Evolutionary conservation across 2,797 vertebrate genomes (phyloP).

Genomic region (Rhynchotus rufescens): DNA sequence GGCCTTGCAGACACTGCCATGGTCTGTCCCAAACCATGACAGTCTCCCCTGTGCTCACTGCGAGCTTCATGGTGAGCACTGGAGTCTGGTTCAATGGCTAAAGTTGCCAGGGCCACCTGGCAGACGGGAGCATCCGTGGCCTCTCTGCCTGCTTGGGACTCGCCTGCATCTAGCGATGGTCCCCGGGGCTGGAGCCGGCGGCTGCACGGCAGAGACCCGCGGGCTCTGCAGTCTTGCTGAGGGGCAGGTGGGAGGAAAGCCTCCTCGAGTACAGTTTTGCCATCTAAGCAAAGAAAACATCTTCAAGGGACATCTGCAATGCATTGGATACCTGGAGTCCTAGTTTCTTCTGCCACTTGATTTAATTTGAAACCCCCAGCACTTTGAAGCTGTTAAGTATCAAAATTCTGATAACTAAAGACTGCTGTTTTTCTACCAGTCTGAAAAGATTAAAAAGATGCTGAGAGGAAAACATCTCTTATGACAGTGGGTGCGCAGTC

Average conservation of each 20-base stretch:
- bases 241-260: not conserved
- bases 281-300: slow-evolving; percentile 17
- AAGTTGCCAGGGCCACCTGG: not conserved
- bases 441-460: slow-evolving; percentile 72
- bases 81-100: not conserved
- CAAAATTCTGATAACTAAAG: slow-evolving; percentile 62
- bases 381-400: slow-evolving; percentile 71
- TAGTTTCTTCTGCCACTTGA: slow-evolving; percentile 42
- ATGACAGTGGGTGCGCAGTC: slow-evolving; percentile 58
- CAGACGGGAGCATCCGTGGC: not conserved
- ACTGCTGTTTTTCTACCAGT: slow-evolving; percentile 49
- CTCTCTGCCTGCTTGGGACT: not conserved
- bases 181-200: not conserved
- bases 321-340: slow-evolving; percentile 43
- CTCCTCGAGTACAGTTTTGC: slow-evolving; percentile 21
- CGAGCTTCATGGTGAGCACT: not conserved
- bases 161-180: not conserved
- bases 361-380: slow-evolving; percentile 54
- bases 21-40: not conserved
- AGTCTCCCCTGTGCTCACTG: not conserved
- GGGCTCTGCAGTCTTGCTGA: not conserved
- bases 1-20: not conserved
- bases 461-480: slow-evolving; percentile 60
- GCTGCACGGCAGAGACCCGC: not conserved
- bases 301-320: slow-evolving; percentile 58